phyloP scores from a whole-genome alignment of 1,140 invertebrate genomes.

The Caligus rogercresseyi region DNA sequence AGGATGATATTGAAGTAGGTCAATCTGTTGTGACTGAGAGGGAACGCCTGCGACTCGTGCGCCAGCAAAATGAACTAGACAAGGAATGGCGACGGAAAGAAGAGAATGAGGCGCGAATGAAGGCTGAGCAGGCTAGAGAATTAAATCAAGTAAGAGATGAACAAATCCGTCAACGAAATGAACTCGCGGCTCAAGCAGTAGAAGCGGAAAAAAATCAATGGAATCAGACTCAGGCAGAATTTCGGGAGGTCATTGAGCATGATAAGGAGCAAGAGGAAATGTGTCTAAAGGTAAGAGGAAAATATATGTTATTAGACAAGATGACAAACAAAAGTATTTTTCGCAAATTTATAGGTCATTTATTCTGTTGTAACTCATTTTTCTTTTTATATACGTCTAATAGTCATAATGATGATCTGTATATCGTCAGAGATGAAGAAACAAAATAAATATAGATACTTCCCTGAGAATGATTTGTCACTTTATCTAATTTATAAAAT shows the following conservation, averaged over 20 bases:
- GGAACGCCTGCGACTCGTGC: neutral
- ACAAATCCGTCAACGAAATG: neutral
- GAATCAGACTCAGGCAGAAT: neutral
- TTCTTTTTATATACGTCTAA: too few species aligned
- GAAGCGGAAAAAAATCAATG: neutral
- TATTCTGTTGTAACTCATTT: too few species aligned
- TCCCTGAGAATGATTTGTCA: too few species aligned
- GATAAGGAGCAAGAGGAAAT: neutral
- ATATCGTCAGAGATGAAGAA: too few species aligned
- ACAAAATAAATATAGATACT: too few species aligned
- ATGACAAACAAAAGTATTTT: too few species aligned
- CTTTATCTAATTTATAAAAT: too few species aligned
- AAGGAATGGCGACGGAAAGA: neutral
- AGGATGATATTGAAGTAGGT: neutral
- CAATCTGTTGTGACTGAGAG: neutral
- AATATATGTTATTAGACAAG: too few species aligned
- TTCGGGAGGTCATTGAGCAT: neutral
- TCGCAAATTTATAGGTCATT: too few species aligned
- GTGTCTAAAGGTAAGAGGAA: neutral
- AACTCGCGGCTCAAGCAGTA: neutral
- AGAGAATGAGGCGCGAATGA: neutral
- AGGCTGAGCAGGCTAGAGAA: neutral
- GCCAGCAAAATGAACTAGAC: neutral
- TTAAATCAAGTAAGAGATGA: neutral
- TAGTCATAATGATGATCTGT: too few species aligned